These are phyloP conservation scores for Spialia ferax DNA, from an alignment of 2,888 invertebrate species.

Conservation along the genomic window DNA sequence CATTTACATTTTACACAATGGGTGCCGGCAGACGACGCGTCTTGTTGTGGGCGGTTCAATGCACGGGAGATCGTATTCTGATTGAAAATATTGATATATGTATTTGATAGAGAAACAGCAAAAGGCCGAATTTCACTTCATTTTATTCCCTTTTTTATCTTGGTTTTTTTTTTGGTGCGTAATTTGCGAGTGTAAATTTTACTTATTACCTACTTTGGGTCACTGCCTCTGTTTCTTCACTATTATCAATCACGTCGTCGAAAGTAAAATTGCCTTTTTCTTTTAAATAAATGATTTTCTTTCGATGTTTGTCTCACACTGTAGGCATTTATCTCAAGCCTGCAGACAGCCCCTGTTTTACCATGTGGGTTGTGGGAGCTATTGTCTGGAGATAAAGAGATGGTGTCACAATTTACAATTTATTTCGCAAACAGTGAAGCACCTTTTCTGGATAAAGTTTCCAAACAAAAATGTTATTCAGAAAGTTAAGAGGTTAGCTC, in stretches of 20 bases:
- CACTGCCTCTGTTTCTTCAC: no score
- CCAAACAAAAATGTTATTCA: background rate
- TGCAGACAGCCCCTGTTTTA: background rate
- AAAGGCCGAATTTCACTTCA: background rate
- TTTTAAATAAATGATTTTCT: background rate
- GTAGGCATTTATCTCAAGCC: background rate
- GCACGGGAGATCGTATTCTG: slow-evolving; percentile 53
- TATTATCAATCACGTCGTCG: no score
- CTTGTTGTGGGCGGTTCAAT: slow-evolving; percentile 58
- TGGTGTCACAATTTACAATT: background rate
- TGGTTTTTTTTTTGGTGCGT: no score
- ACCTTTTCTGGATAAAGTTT: background rate
- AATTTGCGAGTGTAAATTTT: no score
- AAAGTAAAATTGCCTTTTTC: no score
- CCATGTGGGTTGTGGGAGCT: background rate
- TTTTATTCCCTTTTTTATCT: no score
- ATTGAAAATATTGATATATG: slow-evolving; percentile 6
- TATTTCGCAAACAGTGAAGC: background rate
- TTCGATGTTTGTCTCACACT: background rate
- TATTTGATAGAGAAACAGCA: background rate
- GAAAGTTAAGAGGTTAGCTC: background rate
- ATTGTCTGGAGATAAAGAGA: background rate
- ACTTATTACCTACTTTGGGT: no score
- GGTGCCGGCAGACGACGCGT: slow-evolving; percentile 52
- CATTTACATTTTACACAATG: slow-evolving; percentile 46